Percentiles rank a stretch among this genome's conserved stretches.
phyloP scores from a whole-genome alignment of 2,797 vertebrate genomes.

The Arremon brunneinucha region DNA sequence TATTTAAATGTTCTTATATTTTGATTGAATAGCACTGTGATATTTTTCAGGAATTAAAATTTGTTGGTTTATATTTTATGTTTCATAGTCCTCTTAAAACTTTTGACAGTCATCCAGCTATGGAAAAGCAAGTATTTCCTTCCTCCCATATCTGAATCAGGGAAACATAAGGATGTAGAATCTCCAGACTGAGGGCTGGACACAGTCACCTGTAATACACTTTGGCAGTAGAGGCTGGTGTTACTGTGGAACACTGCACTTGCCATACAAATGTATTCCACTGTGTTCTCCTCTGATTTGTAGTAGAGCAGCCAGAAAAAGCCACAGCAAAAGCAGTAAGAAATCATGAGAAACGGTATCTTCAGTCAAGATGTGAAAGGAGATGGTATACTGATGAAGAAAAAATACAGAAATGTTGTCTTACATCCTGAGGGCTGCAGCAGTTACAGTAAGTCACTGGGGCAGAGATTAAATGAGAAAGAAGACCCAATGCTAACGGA shows the following conservation, averaged over 20 bases:
- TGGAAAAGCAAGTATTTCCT: neutral
- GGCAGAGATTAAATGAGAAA: neutral
- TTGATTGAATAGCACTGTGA: neutral
- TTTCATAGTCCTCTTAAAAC: neutral
- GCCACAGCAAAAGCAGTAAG: neutral
- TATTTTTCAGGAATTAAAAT: neutral
- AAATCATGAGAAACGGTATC: slow-evolving; percentile 19
- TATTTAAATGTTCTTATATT: neutral
- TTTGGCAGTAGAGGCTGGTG: neutral
- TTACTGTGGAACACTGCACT: neutral
- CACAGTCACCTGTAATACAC: neutral
- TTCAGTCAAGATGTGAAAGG: slow-evolving; percentile 10
- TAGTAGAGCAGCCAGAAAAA: neutral
- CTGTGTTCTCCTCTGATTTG: neutral
- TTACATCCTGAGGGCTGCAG: neutral
- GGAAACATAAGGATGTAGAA: neutral
- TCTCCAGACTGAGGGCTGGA: neutral
- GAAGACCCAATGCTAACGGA: neutral
- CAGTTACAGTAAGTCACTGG: slow-evolving; percentile 4
- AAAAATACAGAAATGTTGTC: slow-evolving; percentile 13
- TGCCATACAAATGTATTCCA: neutral
- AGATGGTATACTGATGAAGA: neutral
- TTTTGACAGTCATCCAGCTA: neutral
- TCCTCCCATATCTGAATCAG: neutral
- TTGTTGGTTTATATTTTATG: neutral